Evolutionary conservation across 2,888 invertebrate genomes (phyloP), one percentile per base, ranked within the genome.

Genomic region (Pegoplata infirma): DNA sequence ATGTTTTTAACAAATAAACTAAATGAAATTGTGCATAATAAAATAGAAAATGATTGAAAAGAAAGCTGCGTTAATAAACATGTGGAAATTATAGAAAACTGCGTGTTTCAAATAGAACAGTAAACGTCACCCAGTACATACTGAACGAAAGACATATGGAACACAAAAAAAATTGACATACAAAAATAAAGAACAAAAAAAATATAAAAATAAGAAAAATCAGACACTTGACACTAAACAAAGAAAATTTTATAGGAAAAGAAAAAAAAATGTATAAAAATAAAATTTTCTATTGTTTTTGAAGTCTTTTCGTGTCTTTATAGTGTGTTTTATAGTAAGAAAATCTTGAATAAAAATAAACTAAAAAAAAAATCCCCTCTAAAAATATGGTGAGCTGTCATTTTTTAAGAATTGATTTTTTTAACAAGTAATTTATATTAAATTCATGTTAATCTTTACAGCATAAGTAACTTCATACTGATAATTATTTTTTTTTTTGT

Each of bases 51-150:
- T 21, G 21, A 19, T 55, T 19, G 5, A 64, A 58, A 25, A 3
- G n/a, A 53, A 66, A 68, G 40, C 74, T 74, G 69, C 55, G n/a
- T 71, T 49, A 71, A 74, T 14, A 71, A 55, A 56, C 66, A 66
- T 69, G 78, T 67, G 74, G 56, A 74, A 71, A 56, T 28, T 53
- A 14, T 21, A 36, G 28, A 71, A 75, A 79, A 71, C 51, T 71
- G 51, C 64, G 63, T 75, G 49, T 12, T 71, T n/a, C n/a, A 46
- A 63, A 40, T 17, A 6, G 28, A 69, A 74, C 61, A 63, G n/a
- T 44, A 68, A 59, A 79, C 67, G 67, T 75, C 75, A 59, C 10
- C 67, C 49, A 17, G 40, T 58, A 19, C 58, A 17, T 12, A 32
- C 28, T 7, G 25, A 66, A 46, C 49, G 25, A 32, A 14, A 55